Evolutionary conservation across 2,797 vertebrate species (phyloP).

Genomic region (Lepilemur septentrionalis): DNA sequence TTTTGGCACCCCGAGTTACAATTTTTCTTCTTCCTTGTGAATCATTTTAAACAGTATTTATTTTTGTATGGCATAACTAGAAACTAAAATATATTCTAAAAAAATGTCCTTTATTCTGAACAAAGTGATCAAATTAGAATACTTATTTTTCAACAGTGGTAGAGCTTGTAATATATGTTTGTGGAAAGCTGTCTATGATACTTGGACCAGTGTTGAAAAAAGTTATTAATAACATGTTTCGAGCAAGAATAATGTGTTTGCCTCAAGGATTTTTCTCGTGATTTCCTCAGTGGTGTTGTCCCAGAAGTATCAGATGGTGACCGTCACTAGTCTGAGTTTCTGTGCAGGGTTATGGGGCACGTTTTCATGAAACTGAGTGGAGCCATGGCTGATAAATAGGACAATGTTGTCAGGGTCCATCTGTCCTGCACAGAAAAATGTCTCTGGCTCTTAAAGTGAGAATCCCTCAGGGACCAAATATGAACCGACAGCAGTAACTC

Average conservation of each 20-base stretch:
- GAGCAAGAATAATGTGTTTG: neutral
- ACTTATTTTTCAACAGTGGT: conserved; percentile 59
- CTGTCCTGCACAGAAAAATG: neutral
- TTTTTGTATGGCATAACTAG: conserved; percentile 84
- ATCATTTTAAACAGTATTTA: conserved; percentile 87
- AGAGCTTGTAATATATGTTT: conserved; percentile 65
- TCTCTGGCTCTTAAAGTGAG: conserved; percentile 45
- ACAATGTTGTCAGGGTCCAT: neutral
- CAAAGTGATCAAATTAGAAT: conserved; percentile 42
- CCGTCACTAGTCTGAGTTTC: conserved; percentile 4
- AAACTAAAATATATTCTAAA: conserved; percentile 62
- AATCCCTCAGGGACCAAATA: conserved; percentile 38
- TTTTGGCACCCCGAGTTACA: neutral
- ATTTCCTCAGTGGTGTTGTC: neutral
- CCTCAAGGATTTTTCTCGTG: conserved; percentile 1
- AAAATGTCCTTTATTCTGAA: conserved; percentile 49
- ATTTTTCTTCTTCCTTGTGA: conserved; percentile 70
- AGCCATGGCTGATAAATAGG: neutral
- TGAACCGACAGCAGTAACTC: neutral
- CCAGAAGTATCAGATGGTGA: neutral
- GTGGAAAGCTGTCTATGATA: conserved; percentile 42
- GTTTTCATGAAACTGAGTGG: neutral
- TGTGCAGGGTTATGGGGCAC: neutral
- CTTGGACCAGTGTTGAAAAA: conserved; percentile 50
- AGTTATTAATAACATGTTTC: neutral